These are phyloP conservation scores for Reinhardtius hippoglossoides DNA, from an alignment of 2,113 vertebrate genomes.

Conservation along the genomic window DNA sequence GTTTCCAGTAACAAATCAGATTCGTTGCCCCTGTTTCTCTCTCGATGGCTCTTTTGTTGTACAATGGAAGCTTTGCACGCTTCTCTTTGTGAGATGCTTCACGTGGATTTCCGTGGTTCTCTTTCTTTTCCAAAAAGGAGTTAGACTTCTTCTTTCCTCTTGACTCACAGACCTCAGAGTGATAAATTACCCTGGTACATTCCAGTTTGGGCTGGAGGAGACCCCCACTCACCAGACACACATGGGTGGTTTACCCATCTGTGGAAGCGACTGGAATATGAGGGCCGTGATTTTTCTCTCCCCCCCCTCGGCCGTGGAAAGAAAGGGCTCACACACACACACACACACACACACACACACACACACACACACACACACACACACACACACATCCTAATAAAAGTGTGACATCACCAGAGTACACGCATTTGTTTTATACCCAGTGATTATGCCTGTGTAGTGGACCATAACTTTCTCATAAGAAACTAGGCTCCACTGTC, in stretches of 20 bases:
- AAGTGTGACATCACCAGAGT: slow-evolving; percentile 74
- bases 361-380: no score
- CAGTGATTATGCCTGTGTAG: slow-evolving; percentile 55
- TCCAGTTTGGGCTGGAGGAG: slow-evolving; percentile 61
- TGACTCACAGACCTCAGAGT: slow-evolving; percentile 67
- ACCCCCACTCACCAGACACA: slow-evolving; percentile 62
- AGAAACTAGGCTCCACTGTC: slow-evolving; percentile 24
- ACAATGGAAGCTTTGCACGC: slow-evolving; percentile 16
- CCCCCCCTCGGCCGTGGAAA: slow-evolving; percentile 64
- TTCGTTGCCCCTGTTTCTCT: not conserved
- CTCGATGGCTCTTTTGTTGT: not conserved
- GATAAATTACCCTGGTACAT: slow-evolving; percentile 65
- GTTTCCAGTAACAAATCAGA: not conserved
- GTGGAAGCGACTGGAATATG: slow-evolving; percentile 69
- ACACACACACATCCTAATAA: slow-evolving; percentile 54
- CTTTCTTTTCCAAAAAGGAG: slow-evolving; percentile 22
- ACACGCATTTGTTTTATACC: slow-evolving; percentile 63
- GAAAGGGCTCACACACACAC: slow-evolving; percentile 41
- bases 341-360: no score
- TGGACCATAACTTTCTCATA: slow-evolving; percentile 30
- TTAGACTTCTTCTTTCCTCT: slow-evolving; percentile 45
- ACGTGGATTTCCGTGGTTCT: slow-evolving; percentile 14
- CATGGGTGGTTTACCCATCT: slow-evolving; percentile 60
- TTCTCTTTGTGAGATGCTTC: slow-evolving; percentile 32
- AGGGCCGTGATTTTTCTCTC: not conserved